Conservation (phyloP, 2,113 vertebrate genomes). For the Progne subis region DNA sequence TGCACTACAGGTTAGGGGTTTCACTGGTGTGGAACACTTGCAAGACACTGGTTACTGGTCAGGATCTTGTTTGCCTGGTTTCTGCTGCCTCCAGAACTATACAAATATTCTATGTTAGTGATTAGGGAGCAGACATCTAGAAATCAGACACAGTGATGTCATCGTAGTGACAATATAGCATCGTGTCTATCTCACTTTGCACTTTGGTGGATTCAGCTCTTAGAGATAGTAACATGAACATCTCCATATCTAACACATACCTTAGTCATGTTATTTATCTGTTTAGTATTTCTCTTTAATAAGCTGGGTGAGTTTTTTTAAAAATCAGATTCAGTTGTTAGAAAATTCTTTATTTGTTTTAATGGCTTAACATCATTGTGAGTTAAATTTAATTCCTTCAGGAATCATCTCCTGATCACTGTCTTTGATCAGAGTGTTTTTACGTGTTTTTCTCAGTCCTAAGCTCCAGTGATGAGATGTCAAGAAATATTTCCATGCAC, state of each 20-base stretch:
- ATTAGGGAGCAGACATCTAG: background rate
- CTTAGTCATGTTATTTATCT: background rate
- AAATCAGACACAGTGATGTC: background rate
- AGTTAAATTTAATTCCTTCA: background rate
- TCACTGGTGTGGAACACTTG: background rate
- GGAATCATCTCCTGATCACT: background rate
- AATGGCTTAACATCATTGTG: background rate
- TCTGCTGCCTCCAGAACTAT: background rate
- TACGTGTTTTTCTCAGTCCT: background rate
- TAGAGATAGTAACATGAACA: background rate
- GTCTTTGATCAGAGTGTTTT: background rate
- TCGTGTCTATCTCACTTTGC: background rate
- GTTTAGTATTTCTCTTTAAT: background rate
- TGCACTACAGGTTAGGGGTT: background rate
- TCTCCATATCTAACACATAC: background rate
- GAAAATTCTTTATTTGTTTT: background rate
- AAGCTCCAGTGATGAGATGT: background rate
- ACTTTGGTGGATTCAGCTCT: background rate
- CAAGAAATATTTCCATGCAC: background rate
- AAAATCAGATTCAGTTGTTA: background rate
- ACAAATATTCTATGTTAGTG: background rate
- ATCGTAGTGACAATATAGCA: background rate
- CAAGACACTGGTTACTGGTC: background rate
- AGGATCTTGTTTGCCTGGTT: background rate
- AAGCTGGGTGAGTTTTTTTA: background rate